Conservation (phyloP, 2,888 invertebrate species). For the Ophioninae sp. region DNA sequence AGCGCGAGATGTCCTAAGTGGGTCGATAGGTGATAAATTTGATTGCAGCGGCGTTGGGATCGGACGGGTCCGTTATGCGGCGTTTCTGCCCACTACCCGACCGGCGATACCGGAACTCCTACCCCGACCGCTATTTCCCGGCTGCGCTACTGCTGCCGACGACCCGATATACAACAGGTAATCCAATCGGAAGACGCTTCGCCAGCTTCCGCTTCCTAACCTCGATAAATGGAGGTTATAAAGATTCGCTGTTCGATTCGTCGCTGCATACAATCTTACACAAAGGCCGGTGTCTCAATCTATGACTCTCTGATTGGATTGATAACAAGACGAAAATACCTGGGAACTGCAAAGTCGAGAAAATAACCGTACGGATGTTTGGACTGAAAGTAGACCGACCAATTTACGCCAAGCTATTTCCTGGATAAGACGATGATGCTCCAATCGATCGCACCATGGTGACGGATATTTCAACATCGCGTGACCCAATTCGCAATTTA, state of each 20-base stretch:
- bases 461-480: background rate
- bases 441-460: background rate
- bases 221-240: too few relatives aligned
- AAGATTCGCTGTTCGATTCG: too few relatives aligned
- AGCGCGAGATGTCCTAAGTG: conserved; percentile 66
- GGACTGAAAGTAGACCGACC: background rate
- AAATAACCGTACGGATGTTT: background rate
- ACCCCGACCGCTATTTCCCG: too few relatives aligned
- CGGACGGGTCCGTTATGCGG: too few relatives aligned
- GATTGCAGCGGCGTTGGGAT: conserved; percentile 54
- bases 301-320: background rate
- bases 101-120: too few relatives aligned
- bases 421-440: background rate
- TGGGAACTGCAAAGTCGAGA: background rate
- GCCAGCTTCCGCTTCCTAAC: too few relatives aligned
- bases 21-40: conserved; percentile 76
- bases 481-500: conserved; percentile 53
- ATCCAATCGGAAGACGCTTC: too few relatives aligned
- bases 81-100: too few relatives aligned
- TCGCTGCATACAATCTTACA: too few relatives aligned
- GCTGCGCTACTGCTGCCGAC: too few relatives aligned
- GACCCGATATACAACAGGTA: too few relatives aligned
- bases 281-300: too few relatives aligned
- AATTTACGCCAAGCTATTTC: background rate
- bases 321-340: background rate